phyloP scores from a whole-genome alignment of 2,797 vertebrate species.

The Sandelia bainsii region DNA sequence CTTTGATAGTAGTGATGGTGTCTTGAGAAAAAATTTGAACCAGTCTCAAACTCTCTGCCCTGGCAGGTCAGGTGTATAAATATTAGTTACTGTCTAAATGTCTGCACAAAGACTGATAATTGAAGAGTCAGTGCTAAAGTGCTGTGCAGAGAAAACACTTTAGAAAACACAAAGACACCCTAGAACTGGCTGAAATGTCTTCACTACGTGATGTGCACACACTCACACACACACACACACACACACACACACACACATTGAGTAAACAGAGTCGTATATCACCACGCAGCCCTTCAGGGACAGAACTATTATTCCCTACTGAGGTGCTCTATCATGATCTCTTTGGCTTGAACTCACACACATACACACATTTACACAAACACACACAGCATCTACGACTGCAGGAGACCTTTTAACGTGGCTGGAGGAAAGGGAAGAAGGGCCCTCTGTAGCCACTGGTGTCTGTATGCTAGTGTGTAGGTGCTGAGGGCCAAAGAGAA shows the following conservation, averaged over 20 bases:
- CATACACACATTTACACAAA: slow-evolving; percentile 21
- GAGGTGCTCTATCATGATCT: slow-evolving; percentile 29
- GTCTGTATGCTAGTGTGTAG: neutral
- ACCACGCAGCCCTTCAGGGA: slow-evolving; percentile 21
- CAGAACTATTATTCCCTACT: slow-evolving; percentile 31
- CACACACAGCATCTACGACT: slow-evolving; percentile 19
- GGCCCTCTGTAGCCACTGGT: slow-evolving; percentile 7
- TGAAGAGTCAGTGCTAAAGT: neutral
- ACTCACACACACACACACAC: slow-evolving; percentile 3
- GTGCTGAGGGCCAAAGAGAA: neutral
- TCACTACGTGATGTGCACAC: neutral
- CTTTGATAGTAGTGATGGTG: slow-evolving; percentile 8
- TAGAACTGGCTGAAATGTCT: no score
- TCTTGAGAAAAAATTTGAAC: neutral
- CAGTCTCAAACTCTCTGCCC: neutral
- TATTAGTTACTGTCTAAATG: neutral
- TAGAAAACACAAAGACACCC: neutral
- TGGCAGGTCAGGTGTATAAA: neutral
- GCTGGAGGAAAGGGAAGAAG: neutral
- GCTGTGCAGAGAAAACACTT: neutral
- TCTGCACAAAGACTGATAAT: slow-evolving; percentile 18
- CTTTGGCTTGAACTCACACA: slow-evolving; percentile 15
- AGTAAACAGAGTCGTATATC: slow-evolving; percentile 26
- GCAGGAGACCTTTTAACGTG: slow-evolving; percentile 19
- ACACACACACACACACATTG: slow-evolving; percentile 9